These are phyloP conservation scores for Taenioides sp. DNA, from an alignment of 2,797 vertebrate genomes.

Conservation along the genomic window DNA sequence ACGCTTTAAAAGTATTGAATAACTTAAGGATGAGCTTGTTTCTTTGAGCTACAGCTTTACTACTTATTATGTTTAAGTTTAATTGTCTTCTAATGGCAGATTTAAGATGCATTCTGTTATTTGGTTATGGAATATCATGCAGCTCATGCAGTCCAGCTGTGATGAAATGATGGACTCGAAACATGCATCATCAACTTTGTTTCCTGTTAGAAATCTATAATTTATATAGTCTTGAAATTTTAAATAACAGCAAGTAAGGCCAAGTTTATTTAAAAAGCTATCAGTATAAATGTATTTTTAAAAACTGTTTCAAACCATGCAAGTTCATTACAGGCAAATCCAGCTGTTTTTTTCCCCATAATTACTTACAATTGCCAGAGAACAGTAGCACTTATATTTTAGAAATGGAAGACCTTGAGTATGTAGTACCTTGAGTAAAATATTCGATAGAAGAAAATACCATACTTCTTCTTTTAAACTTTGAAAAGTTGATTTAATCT, in stretches of 20 bases:
- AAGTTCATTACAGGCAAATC: constrained; percentile 43
- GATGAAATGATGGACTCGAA: constrained; percentile 44
- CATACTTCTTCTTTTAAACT: background rate
- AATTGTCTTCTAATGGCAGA: background rate
- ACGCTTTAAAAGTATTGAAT: background rate
- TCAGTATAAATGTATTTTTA: constrained; percentile 1
- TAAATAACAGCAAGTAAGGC: constrained; percentile 21
- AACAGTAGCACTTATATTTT: constrained; percentile 47
- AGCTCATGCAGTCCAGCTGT: constrained; percentile 43
- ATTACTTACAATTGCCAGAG: constrained; percentile 29
- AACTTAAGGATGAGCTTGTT: background rate
- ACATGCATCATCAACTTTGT: constrained; percentile 27
- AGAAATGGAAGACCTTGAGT: constrained; percentile 65
- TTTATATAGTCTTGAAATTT: background rate
- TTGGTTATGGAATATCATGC: constrained; percentile 38
- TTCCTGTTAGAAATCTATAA: constrained; percentile 3
- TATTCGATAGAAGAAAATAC: background rate
- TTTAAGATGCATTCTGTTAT: constrained; percentile 11
- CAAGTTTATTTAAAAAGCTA: constrained; percentile 16
- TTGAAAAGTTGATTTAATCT: background rate
- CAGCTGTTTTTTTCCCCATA: constrained; percentile 20
- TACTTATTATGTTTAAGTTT: background rate
- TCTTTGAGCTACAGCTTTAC: background rate
- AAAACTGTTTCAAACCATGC: constrained; percentile 47
- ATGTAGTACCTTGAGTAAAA: constrained; percentile 1